Base-by-base conservation (phyloP, 2,888 invertebrate species). In the Lasioglossum calceatum region DNA sequence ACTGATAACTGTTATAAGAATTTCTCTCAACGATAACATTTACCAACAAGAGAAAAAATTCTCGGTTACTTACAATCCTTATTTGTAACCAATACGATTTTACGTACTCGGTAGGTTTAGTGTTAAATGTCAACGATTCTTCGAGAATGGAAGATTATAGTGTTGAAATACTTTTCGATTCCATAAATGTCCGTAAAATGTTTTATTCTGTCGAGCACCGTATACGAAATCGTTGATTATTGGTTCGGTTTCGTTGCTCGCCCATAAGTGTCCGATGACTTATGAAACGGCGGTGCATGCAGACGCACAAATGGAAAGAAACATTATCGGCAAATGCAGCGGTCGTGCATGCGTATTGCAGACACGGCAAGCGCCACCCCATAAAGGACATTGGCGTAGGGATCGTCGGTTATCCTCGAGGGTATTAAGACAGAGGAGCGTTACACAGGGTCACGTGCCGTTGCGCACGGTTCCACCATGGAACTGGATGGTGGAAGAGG, bases 341-440 rank as follows among this genome's bases (percentile, higher is more conserved):
- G 70, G 12, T 36, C 61, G 77, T 86, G 85, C 85, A 84, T 86
- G 85, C 71, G 85, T 86, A 86, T 80, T 80, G 73, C 79, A 73
- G 70, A 47, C 77, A 73, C 27, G 79, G 47, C 75, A 86, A 74
- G 85, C 74, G 75, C 77, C 85, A 86, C 86, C 85, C 86, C 61
- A 81, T 85, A 86, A 86, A 81, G 74, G 85, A 75, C 82, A 82
- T 85, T 82, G 87, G 77, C 86, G 76, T 78, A 81, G 88, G 85
- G 83, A 84, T 79, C 81, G 47, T 82, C 73, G 77, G 85, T 64
- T 77, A 76, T 86, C 88, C 78, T 89, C 90, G 64, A 27, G 88
- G 84, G 89, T 85, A 90, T 92, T 87, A 85, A 85, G 87, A 88
- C 75, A 84, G 82, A 87, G 86, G 83, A 91, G 83, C 87, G 85